Conservation (phyloP, 2,888 invertebrate genomes). For the Diplolepis rosae region DNA sequence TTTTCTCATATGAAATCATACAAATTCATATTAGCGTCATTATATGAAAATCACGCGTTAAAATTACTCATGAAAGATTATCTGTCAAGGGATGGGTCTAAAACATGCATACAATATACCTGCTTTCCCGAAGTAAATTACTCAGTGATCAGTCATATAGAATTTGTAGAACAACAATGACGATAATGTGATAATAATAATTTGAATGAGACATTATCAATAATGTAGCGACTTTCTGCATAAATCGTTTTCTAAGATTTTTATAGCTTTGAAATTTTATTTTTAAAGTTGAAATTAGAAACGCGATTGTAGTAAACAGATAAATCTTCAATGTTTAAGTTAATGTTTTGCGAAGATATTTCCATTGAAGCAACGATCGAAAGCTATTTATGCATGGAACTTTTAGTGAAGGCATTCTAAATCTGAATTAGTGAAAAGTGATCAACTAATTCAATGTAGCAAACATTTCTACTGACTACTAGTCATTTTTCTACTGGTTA, state of each 20-base stretch:
- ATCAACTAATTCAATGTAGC: no score
- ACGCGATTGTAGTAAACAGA: no score
- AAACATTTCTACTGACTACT: no score
- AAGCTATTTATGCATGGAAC: no score
- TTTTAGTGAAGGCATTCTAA: no score
- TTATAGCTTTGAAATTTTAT: background rate
- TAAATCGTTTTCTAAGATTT: background rate
- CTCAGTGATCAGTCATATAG: background rate
- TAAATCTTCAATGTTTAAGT: background rate
- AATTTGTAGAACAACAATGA: background rate
- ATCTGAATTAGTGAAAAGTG: no score
- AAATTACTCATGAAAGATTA: conserved; percentile 61
- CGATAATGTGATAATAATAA: conserved; percentile 11
- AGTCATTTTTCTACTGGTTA: no score
- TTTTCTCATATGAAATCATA: conserved; percentile 59
- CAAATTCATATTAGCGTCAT: conserved; percentile 54
- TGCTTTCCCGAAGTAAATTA: conserved; percentile 19
- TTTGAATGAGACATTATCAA: background rate
- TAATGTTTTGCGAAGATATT: background rate
- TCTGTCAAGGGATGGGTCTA: conserved; percentile 18
- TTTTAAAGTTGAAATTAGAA: background rate
- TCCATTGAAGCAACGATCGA: no score
- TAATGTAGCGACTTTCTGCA: background rate
- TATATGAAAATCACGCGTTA: conserved; percentile 59
- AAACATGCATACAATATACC: conserved; percentile 19